These are phyloP conservation scores for Oscheius sp. DNA, from an alignment of 2,888 invertebrate species.

Conservation along the genomic window DNA sequence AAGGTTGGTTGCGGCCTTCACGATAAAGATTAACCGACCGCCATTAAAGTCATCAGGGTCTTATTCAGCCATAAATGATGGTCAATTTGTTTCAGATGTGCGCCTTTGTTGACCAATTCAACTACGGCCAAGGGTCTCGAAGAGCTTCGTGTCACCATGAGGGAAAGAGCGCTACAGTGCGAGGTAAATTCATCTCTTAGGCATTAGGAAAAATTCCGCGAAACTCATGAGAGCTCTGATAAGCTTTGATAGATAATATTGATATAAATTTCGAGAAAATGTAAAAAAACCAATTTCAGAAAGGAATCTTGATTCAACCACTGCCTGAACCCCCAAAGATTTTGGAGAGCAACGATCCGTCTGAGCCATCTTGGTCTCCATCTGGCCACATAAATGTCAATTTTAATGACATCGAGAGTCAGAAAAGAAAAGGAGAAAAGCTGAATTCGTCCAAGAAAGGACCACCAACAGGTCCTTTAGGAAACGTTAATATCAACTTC, in stretches of 20 bases:
- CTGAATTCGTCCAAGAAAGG: too few relatives aligned
- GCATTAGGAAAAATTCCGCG: too few relatives aligned
- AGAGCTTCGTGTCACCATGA: slow-evolving; percentile 35
- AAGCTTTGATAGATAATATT: too few relatives aligned
- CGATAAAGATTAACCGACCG: slow-evolving; percentile 12
- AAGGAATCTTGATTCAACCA: background rate
- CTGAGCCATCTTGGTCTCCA: slow-evolving; percentile 45
- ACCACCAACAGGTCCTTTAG: slow-evolving; percentile 12
- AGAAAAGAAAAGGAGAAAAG: slow-evolving; percentile 7
- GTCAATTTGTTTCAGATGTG: slow-evolving; percentile 36
- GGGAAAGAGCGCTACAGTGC: slow-evolving; percentile 48
- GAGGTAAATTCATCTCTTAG: slow-evolving; percentile 20
- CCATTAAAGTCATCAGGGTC: slow-evolving; percentile 1
- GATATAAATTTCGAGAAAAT: slow-evolving; percentile 17
- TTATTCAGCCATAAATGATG: slow-evolving; percentile 17
- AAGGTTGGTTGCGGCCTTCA: background rate
- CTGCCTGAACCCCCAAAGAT: background rate
- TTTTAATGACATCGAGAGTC: slow-evolving; percentile 35
- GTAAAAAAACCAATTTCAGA: slow-evolving; percentile 10
- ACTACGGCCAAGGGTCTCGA: slow-evolving; percentile 41
- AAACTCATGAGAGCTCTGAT: too few relatives aligned
- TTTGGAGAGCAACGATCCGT: slow-evolving; percentile 21
- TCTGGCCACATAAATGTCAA: slow-evolving; percentile 45
- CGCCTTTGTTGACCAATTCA: slow-evolving; percentile 38
- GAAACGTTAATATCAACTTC: slow-evolving; percentile 45